Percentiles rank a stretch among this genome's conserved stretches.
Conservation (phyloP, 2,888 invertebrate genomes). For the Lacanobia wlatinum region DNA sequence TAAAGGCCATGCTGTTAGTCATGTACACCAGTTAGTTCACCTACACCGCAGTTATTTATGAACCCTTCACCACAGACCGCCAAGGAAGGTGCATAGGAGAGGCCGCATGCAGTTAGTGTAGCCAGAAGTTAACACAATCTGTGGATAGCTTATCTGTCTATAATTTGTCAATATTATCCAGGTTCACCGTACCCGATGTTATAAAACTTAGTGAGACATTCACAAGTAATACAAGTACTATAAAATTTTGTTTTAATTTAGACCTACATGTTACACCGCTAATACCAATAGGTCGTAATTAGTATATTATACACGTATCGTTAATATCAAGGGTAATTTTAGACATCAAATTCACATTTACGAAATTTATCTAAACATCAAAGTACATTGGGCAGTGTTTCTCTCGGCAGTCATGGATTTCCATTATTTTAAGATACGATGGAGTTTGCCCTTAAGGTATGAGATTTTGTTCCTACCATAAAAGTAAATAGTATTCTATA, state of each 20-base stretch:
- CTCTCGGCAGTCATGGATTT: slow-evolving; percentile 75
- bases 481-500: slow-evolving; percentile 82
- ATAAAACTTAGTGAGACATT: slow-evolving; percentile 37
- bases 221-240: slow-evolving; percentile 53
- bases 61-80: slow-evolving; percentile 75
- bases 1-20: slow-evolving; percentile 81
- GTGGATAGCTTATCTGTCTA: slow-evolving; percentile 57
- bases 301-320: slow-evolving; percentile 69
- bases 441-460: slow-evolving; percentile 76
- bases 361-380: slow-evolving; percentile 77
- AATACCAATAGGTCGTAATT: slow-evolving; percentile 71
- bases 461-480: slow-evolving; percentile 85
- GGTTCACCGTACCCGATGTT: slow-evolving; percentile 57
- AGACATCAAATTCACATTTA: slow-evolving; percentile 83
- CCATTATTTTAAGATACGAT: slow-evolving; percentile 72
- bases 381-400: slow-evolving; percentile 78
- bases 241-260: slow-evolving; percentile 47
- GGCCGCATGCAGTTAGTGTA: slow-evolving; percentile 82
- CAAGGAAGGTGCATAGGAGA: slow-evolving; percentile 78
- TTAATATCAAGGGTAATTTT: slow-evolving; percentile 75
- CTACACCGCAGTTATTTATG: slow-evolving; percentile 63
- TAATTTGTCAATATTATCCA: slow-evolving; percentile 27
- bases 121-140: slow-evolving; percentile 72
- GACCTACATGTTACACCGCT: slow-evolving; percentile 63
- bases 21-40: slow-evolving; percentile 73